A percentile compares a stretch with the other conserved stretches of the same genome.
Conservation (phyloP, 2,888 invertebrate genomes). For the Cryptocheilus praepositus region DNA sequence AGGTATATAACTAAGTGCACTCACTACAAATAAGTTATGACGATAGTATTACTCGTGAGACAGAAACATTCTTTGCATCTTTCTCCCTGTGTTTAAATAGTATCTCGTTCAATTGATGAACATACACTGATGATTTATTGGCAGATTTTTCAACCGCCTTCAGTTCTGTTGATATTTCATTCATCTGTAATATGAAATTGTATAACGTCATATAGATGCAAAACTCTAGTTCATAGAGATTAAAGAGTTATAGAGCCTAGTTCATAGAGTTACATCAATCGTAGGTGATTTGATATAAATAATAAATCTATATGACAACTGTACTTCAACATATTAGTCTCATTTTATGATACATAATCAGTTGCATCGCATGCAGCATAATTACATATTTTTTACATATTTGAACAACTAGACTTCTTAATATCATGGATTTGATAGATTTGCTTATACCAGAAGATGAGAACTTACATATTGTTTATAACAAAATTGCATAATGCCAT, state of each 20-base stretch:
- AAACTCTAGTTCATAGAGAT: conserved; percentile 9
- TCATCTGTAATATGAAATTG: conserved; percentile 67
- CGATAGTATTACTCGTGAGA: conserved; percentile 25
- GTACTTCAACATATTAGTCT: too few species aligned
- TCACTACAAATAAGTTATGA: conserved; percentile 26
- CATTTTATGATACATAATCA: too few species aligned
- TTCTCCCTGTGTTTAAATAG: conserved; percentile 62
- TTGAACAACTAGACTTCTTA: too few species aligned
- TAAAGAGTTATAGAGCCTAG: too few species aligned
- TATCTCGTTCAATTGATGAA: conserved; percentile 69
- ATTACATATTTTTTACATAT: too few species aligned
- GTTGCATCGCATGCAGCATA: too few species aligned
- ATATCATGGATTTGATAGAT: too few species aligned
- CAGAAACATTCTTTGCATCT: conserved; percentile 55
- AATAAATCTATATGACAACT: too few species aligned
- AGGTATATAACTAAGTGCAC: background rate
- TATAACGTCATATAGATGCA: conserved; percentile 9
- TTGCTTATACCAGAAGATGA: too few species aligned
- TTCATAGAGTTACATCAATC: too few species aligned
- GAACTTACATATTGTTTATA: too few species aligned
- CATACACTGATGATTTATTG: conserved; percentile 68
- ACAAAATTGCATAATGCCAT: conserved; percentile 23
- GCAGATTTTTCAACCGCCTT: conserved; percentile 70
- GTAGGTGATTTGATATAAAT: too few species aligned
- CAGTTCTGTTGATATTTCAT: conserved; percentile 73